phyloP scores from a whole-genome alignment of 1,140 invertebrate species.

The Dreissena polymorpha region DNA sequence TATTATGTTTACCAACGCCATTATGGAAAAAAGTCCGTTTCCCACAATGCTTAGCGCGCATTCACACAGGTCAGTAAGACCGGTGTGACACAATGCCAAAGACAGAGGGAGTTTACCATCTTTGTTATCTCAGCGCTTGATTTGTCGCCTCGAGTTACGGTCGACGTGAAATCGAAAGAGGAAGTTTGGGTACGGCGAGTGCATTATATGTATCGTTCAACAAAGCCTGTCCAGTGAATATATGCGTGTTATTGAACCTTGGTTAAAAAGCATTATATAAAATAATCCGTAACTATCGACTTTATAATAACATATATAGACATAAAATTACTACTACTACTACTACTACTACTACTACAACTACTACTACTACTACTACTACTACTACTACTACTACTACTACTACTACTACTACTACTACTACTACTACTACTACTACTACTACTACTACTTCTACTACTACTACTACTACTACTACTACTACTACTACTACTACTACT shows the following conservation, averaged over 20 bases:
- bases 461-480: neutral
- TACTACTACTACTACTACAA: neutral
- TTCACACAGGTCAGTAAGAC: too few species aligned
- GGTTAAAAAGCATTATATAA: neutral
- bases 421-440: neutral
- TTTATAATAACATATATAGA: neutral
- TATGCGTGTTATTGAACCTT: neutral
- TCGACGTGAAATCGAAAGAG: too few species aligned
- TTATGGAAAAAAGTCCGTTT: too few species aligned
- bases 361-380: neutral
- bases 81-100: too few species aligned
- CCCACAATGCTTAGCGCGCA: too few species aligned
- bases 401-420: neutral
- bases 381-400: neutral
- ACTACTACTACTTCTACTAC: neutral
- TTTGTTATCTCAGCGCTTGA: too few species aligned
- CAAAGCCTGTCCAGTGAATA: too few species aligned
- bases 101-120: too few species aligned
- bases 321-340: neutral
- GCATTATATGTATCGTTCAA: too few species aligned
- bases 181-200: too few species aligned
- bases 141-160: too few species aligned
- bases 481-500: neutral
- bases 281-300: neutral
- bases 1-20: too few species aligned